These are phyloP conservation scores for Boulengeromyrus knoepffleri DNA, from an alignment of 2,113 vertebrate species.

Conservation along the genomic window DNA sequence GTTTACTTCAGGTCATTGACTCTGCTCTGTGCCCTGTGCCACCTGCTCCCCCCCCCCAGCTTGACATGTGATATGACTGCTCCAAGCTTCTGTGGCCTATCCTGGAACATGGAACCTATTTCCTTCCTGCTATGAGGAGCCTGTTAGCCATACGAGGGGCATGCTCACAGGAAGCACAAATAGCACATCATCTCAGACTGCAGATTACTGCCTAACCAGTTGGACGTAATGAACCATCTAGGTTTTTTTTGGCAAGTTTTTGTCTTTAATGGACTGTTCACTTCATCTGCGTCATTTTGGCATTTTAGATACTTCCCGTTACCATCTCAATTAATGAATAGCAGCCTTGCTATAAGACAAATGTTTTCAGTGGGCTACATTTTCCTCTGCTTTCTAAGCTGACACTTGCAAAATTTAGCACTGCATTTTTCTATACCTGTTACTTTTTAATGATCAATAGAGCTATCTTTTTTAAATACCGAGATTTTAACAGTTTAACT, in stretches of 20 bases:
- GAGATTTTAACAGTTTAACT: background rate
- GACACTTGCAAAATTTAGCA: background rate
- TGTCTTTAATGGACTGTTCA: background rate
- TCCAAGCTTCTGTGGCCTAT: conserved; percentile 4
- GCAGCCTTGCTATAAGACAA: background rate
- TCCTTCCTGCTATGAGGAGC: background rate
- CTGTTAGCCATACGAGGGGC: background rate
- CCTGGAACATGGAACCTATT: background rate
- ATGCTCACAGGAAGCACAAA: background rate
- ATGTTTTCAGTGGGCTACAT: background rate
- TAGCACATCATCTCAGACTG: background rate
- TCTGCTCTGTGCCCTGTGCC: background rate
- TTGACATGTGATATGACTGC: background rate
- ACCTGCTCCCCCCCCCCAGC: background rate
- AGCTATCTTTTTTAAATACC: background rate
- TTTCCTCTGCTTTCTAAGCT: background rate
- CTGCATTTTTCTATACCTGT: background rate
- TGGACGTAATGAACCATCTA: background rate
- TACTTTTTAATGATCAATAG: background rate
- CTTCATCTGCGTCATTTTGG: background rate
- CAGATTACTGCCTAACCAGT: background rate
- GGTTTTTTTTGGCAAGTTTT: background rate
- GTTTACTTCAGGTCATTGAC: conserved; percentile 18
- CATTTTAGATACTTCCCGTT: background rate
- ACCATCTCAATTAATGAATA: background rate